Base-by-base conservation (phyloP, 2,888 invertebrate species). In the Acanthosepion pharaonis region DNA sequence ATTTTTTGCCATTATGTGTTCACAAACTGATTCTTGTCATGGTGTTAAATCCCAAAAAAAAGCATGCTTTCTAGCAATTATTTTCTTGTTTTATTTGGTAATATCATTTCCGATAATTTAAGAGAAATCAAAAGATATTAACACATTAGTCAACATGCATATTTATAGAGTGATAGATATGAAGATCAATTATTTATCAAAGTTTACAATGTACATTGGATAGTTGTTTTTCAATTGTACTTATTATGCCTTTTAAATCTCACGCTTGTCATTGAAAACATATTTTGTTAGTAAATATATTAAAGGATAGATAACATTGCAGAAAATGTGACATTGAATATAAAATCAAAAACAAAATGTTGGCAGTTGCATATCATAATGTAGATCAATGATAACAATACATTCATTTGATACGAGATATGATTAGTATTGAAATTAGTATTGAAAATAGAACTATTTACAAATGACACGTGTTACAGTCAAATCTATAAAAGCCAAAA, bases 321-420 rank as follows among this genome's bases (percentile, higher is more conserved):
- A 78, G n/a, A 78, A 78, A 78, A 78, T 78, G 78, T 78, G n/a
- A 78, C 78, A 78, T 78, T n/a, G 78, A 78, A 78, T 78, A 78
- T n/a, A 33, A 78, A 78, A 78, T 78, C n/a, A 78, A 78, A 78
- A 78, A 78, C n/a, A 78, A 42, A 42, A 78, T 78, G n/a, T 78
- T 78, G n/a, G 78, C 33, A n/a, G 78, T 78, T 78, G 78, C 78
- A 78, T 33, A 78, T 78, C 78, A 78, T 78, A 78, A 78, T 78
- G 78, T 33, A 78, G n/a, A 78, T 78, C n/a, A 78, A 78, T 78
- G 78, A 78, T 33, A 18, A 78, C 78, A 78, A 78, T 78, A 78
- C 78, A 78, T 78, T 78, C 78, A 78, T 78, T 78, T 78, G 78
- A 78, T 78, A 78, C 78, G 78, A 33, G 78, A 78, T 78, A n/a